Evolutionary conservation across 2,888 invertebrate genomes (phyloP).

Genomic region (Morpho helenor): DNA sequence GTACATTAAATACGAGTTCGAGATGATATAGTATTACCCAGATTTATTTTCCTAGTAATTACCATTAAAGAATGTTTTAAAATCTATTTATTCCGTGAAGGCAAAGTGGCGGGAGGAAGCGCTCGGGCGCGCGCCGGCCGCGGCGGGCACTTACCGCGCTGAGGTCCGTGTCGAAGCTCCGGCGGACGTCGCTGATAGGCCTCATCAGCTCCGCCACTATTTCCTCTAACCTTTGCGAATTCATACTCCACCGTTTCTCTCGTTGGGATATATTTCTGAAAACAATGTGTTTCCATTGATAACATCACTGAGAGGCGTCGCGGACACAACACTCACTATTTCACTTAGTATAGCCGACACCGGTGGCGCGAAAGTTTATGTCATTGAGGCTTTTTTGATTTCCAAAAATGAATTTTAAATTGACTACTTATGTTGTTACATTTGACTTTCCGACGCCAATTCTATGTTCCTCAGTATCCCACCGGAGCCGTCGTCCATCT

Average conservation of each 20-base stretch:
- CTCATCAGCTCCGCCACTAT: constrained; percentile 70
- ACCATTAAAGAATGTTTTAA: no score
- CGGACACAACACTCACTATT: constrained; percentile 39
- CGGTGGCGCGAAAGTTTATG: constrained; percentile 71
- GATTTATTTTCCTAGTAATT: no score
- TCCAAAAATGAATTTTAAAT: constrained; percentile 34
- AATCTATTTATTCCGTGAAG: no score
- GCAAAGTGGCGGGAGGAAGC: constrained; percentile 15
- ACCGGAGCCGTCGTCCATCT: constrained; percentile 68
- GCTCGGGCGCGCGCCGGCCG: neutral
- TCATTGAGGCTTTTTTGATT: constrained; percentile 50
- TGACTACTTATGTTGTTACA: constrained; percentile 2
- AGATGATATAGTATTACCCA: no score
- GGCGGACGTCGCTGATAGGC: constrained; percentile 61
- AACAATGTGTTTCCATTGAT: constrained; percentile 53
- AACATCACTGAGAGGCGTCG: constrained; percentile 57
- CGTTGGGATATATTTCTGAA: constrained; percentile 59
- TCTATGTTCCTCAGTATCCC: constrained; percentile 46
- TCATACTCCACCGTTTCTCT: constrained; percentile 68
- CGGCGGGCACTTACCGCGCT: constrained; percentile 53
- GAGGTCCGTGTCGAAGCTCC: constrained; percentile 66
- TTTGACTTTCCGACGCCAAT: neutral
- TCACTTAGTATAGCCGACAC: constrained; percentile 16
- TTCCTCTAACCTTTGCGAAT: constrained; percentile 62
- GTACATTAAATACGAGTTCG: no score